A percentile compares a stretch with the other conserved stretches of the same genome.
Conservation (phyloP, 1,140 invertebrate species). For the Drosophila varians region DNA sequence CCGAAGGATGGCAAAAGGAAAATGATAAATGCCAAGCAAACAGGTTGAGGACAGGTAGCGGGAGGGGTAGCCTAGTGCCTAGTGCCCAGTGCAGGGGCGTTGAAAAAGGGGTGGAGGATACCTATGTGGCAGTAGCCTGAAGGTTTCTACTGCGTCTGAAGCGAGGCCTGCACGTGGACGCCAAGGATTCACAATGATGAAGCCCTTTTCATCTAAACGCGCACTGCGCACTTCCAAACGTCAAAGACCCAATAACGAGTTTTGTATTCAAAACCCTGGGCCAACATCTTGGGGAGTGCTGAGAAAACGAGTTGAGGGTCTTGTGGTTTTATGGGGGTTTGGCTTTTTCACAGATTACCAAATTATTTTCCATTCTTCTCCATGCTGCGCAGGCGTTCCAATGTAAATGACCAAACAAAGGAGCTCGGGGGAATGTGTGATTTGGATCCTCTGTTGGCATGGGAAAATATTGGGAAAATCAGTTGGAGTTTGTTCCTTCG, state of each 20-base stretch:
- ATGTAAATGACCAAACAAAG: slow-evolving; percentile 58
- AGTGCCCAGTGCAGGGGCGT: slow-evolving; percentile 3
- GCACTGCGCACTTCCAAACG: slow-evolving; percentile 61
- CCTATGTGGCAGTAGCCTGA: slow-evolving; percentile 55
- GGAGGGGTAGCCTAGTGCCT: slow-evolving; percentile 8
- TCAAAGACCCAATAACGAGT: slow-evolving; percentile 66
- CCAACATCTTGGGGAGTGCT: slow-evolving; percentile 9
- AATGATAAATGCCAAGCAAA: slow-evolving; percentile 74
- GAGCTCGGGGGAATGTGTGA: slow-evolving; percentile 34
- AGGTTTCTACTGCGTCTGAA: slow-evolving; percentile 37
- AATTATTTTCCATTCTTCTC: slow-evolving; percentile 61
- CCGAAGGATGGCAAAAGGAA: slow-evolving; percentile 49
- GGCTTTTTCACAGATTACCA: slow-evolving; percentile 81
- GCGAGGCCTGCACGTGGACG: slow-evolving; percentile 73
- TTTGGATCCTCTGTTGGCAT: slow-evolving; percentile 33
- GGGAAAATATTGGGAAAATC: slow-evolving; percentile 26
- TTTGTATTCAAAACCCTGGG: slow-evolving; percentile 48
- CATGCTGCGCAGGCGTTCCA: slow-evolving; percentile 22
- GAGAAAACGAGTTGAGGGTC: slow-evolving; percentile 64
- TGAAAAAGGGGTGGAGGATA: slow-evolving; percentile 5
- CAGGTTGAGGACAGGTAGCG: slow-evolving; percentile 74
- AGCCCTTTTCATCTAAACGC: slow-evolving; percentile 59
- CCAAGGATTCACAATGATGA: slow-evolving; percentile 53
- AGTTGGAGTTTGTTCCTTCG: slow-evolving; percentile 9
- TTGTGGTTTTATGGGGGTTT: slow-evolving; percentile 80